These are phyloP conservation scores for Chelonoidis abingdonii DNA, from an alignment of 2,113 vertebrate genomes.

Conservation along the genomic window DNA sequence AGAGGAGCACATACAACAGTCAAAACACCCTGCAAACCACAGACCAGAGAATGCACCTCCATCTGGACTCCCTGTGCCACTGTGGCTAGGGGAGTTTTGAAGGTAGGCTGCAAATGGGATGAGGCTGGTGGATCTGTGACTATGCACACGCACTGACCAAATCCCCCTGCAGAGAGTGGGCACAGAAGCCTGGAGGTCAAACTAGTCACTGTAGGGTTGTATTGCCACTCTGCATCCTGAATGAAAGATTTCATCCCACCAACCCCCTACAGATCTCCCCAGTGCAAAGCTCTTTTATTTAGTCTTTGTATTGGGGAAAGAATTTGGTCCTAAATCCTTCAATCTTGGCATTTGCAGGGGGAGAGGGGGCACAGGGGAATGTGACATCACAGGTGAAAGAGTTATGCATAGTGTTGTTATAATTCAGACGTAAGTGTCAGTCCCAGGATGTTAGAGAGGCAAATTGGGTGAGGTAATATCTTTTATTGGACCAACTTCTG, in stretches of 20 bases:
- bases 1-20: background rate
- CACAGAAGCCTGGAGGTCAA: rapidly evolving
- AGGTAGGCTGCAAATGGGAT: background rate
- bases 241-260: background rate
- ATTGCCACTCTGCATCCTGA: background rate
- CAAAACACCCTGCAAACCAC: background rate
- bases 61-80: background rate
- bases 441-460: background rate
- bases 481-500: background rate
- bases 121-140: background rate
- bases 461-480: background rate
- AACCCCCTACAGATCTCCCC: background rate
- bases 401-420: background rate
- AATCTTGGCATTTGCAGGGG: background rate
- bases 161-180: background rate
- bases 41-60: background rate
- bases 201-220: background rate
- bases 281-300: background rate
- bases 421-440: background rate
- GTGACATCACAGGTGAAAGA: background rate
- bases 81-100: background rate
- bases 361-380: too few relatives aligned
- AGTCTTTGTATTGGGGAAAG: background rate
- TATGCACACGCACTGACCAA: background rate
- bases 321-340: background rate